These are phyloP conservation scores for Setophaga petechia DNA, from an alignment of 2,113 vertebrate species.

Conservation along the genomic window DNA sequence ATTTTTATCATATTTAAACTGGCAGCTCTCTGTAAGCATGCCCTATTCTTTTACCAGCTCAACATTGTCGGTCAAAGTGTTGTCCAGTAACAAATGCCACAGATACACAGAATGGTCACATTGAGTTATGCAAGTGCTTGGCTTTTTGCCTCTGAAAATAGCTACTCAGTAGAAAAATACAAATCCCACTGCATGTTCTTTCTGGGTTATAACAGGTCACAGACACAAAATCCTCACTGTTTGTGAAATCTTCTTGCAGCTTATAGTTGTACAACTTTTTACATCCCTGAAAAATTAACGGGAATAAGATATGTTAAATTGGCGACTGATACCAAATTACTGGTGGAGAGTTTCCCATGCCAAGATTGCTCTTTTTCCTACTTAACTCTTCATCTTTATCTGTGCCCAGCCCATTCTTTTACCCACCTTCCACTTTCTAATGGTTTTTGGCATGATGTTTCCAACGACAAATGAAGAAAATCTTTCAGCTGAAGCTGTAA, in stretches of 20 bases:
- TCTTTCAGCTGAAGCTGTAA: background rate
- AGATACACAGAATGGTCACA: background rate
- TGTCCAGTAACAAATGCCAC: background rate
- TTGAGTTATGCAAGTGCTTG: slow-evolving; percentile 24
- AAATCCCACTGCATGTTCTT: background rate
- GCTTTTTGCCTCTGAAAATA: slow-evolving; percentile 46
- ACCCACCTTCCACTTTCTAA: background rate
- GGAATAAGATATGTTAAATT: background rate
- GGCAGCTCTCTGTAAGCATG: background rate
- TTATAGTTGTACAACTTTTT: background rate
- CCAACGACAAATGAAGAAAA: background rate
- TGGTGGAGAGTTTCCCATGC: background rate
- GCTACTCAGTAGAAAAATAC: background rate
- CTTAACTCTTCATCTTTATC: background rate
- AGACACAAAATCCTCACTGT: background rate
- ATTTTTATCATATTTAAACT: slow-evolving; percentile 15
- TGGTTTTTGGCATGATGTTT: background rate
- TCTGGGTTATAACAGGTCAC: slow-evolving; percentile 28
- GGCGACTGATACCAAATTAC: background rate
- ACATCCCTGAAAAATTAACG: background rate
- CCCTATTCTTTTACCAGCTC: background rate
- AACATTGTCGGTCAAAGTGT: background rate
- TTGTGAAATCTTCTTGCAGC: background rate
- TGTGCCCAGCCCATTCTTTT: background rate
- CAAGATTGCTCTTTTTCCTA: background rate